These are phyloP conservation scores for Gambelia wislizenii DNA, from an alignment of 2,797 vertebrate genomes.

Conservation along the genomic window DNA sequence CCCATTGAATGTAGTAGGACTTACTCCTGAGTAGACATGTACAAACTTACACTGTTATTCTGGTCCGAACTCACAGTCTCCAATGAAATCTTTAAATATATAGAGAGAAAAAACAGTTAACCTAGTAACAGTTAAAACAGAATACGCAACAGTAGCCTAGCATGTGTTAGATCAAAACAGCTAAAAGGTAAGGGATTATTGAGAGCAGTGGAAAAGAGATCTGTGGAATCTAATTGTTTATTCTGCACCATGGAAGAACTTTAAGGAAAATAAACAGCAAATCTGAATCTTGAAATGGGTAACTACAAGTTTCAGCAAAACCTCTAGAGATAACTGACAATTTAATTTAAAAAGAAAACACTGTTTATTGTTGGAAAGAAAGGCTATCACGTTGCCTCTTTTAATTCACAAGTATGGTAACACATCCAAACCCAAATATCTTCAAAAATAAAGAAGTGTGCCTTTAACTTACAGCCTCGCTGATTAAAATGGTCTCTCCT, in stretches of 20 bases:
- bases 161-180: background rate
- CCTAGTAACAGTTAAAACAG: background rate
- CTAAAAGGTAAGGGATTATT: background rate
- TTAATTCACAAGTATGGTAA: background rate
- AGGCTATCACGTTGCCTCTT: background rate
- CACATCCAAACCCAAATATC: background rate
- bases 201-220: background rate
- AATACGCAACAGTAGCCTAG: background rate
- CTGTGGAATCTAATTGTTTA: background rate
- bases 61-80: background rate
- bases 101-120: background rate
- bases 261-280: background rate
- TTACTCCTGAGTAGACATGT: background rate
- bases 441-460: background rate
- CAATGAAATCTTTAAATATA: background rate
- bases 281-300: background rate
- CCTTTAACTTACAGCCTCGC: background rate
- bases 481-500: background rate
- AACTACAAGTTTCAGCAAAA: background rate
- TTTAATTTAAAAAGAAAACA: background rate
- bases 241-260: background rate
- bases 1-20: background rate
- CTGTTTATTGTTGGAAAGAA: background rate
- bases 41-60: background rate
- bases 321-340: background rate